Conservation (phyloP, 2,113 vertebrate species). For the Eptesicus fuscus region DNA sequence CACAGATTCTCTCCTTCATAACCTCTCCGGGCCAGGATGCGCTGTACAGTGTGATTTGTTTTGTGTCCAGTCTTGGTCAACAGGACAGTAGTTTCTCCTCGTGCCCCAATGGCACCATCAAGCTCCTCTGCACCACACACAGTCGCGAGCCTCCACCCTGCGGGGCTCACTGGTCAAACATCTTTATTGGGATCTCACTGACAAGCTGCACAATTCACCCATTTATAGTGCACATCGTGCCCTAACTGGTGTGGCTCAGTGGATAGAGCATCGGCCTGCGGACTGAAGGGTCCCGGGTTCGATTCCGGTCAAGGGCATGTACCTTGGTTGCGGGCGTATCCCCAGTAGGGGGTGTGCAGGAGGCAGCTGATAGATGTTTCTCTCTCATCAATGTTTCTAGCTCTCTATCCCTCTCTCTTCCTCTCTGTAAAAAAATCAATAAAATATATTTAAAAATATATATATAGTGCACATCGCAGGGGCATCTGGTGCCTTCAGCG, state of each 20-base stretch:
- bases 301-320: too few relatives aligned
- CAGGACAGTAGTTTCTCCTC: neutral
- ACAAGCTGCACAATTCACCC: neutral
- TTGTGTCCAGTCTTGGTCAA: neutral
- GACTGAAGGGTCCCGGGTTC: too few relatives aligned
- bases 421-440: too few relatives aligned
- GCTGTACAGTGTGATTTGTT: too few relatives aligned
- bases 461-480: neutral
- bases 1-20: neutral
- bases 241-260: too few relatives aligned
- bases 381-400: too few relatives aligned
- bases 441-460: too few relatives aligned
- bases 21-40: neutral
- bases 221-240: neutral
- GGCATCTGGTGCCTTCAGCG: neutral
- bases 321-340: too few relatives aligned
- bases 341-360: too few relatives aligned
- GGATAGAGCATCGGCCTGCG: too few relatives aligned
- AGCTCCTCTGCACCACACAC: neutral
- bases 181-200: rapidly evolving
- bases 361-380: too few relatives aligned
- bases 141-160: rapidly evolving
- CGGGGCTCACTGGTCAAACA: neutral
- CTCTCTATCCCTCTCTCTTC: too few relatives aligned
- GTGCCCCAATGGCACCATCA: neutral